Percentiles rank a stretch among this genome's conserved stretches.
Conservation (phyloP, 1,140 invertebrate genomes). For the Drosophila ficusphila region DNA sequence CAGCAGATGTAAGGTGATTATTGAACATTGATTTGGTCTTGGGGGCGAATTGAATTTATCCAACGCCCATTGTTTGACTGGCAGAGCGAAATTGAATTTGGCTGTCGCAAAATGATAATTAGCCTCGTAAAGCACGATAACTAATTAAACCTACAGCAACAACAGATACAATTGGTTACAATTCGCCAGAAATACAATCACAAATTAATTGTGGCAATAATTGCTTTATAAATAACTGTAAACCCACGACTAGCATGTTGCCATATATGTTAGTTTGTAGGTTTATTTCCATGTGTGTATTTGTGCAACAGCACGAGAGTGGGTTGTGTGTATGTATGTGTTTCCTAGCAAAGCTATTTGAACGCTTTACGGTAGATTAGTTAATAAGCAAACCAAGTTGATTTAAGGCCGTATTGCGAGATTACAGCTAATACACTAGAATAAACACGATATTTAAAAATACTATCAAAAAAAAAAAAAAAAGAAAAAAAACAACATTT, state of each 20-base stretch:
- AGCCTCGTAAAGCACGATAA: conserved; percentile 56
- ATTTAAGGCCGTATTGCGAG: conserved; percentile 43
- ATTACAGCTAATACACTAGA: not conserved
- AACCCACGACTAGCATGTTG: conserved; percentile 8
- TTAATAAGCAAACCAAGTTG: conserved; percentile 61
- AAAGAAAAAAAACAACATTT: too few relatives aligned
- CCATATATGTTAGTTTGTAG: not conserved
- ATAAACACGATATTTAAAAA: not conserved
- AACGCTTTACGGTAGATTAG: conserved; percentile 48
- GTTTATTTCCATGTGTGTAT: conserved; percentile 4
- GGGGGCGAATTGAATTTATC: conserved; percentile 24
- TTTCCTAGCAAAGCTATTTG: conserved; percentile 13
- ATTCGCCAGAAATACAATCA: conserved; percentile 58
- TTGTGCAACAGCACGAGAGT: conserved; percentile 3
- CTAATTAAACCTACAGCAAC: conserved; percentile 62
- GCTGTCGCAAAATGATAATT: conserved; percentile 61
- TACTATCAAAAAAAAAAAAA: not conserved
- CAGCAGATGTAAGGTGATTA: not conserved
- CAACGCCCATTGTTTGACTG: conserved; percentile 22
- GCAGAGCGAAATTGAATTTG: conserved; percentile 55
- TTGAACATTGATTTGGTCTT: not conserved
- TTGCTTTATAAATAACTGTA: conserved; percentile 77
- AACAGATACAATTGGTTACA: conserved; percentile 19
- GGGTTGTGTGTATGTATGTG: conserved; percentile 15
- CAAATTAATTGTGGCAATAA: conserved; percentile 80